phyloP scores from a whole-genome alignment of 1,140 invertebrate species.

The Leptinotarsa undecemlineata region DNA sequence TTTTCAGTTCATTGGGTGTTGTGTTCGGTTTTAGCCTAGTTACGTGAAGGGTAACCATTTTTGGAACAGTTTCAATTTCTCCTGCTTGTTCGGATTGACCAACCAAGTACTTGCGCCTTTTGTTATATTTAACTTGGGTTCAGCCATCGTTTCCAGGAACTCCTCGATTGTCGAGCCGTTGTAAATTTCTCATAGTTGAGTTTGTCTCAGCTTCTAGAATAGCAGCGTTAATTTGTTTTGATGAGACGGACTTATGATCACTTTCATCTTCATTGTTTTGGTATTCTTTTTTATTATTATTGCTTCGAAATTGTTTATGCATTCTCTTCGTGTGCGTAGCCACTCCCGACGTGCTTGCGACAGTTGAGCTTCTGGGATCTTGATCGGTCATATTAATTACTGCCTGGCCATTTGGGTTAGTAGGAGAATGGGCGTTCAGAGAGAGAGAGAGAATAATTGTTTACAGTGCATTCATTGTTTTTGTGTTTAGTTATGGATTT shows the following conservation, averaged over 20 bases:
- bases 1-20: background rate
- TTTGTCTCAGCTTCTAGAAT: background rate
- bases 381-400: too few species aligned
- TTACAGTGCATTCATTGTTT: too few species aligned
- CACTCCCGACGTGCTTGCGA: too few species aligned
- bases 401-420: too few species aligned
- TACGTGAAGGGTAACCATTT: background rate
- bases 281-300: background rate
- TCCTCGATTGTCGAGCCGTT: background rate
- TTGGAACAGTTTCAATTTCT: background rate
- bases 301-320: too few species aligned
- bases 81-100: background rate
- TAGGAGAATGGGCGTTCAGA: too few species aligned
- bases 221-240: background rate
- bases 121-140: background rate
- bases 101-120: background rate
- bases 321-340: too few species aligned
- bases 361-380: too few species aligned
- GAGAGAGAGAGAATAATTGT: too few species aligned
- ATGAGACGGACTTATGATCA: background rate
- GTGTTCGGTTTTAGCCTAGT: background rate
- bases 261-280: background rate
- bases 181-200: background rate
- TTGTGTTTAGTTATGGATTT: too few species aligned
- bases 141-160: background rate